These are phyloP conservation scores for Carettochelys insculpta DNA, from an alignment of 2,113 vertebrate species.

Conservation along the genomic window DNA sequence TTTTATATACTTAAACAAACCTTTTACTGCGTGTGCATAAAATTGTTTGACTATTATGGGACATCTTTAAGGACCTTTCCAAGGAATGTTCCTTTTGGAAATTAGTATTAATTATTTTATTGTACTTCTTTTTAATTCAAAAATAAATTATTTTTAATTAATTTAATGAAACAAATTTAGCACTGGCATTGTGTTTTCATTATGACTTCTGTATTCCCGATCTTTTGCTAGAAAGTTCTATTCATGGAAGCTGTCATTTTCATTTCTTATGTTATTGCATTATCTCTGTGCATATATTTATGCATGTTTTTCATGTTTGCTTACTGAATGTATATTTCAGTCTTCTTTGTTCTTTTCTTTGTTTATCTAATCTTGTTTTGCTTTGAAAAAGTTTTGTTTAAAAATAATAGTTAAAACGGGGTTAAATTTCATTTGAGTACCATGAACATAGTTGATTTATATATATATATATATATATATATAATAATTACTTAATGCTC, in stretches of 20 bases:
- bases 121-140: not conserved
- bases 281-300: not conserved
- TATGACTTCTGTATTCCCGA: not conserved
- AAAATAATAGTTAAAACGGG: not conserved
- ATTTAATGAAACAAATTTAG: not conserved
- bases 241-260: not conserved
- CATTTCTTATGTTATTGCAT: not conserved
- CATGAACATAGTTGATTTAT: not conserved
- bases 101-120: not conserved
- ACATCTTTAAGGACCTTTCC: not conserved
- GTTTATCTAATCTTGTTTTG: not conserved
- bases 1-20: not conserved
- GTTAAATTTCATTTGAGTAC: not conserved
- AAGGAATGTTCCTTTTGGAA: not conserved
- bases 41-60: not conserved
- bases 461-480: no score
- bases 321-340: not conserved
- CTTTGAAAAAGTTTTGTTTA: not conserved
- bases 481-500: not conserved
- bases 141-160: not conserved
- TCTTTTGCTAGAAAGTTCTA: not conserved
- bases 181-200: not conserved
- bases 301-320: not conserved
- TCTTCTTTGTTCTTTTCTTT: not conserved
- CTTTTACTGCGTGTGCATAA: not conserved